phyloP scores from a whole-genome alignment of 2,888 invertebrate species.

The Cerastis leucographa region DNA sequence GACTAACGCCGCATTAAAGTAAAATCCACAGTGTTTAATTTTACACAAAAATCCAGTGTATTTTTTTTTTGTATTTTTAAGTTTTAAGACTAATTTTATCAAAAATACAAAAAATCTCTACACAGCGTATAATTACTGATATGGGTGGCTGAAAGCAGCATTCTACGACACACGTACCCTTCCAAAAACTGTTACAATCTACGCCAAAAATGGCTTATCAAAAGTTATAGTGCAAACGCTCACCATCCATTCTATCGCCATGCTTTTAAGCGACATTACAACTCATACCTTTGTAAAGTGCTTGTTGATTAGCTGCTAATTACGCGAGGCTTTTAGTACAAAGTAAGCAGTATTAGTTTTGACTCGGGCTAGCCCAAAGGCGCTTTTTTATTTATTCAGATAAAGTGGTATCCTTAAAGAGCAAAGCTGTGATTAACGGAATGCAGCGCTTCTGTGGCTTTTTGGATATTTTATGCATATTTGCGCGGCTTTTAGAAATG shows the following conservation, averaged over 20 bases:
- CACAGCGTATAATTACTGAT: not conserved
- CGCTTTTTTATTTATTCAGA: not conserved
- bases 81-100: not conserved
- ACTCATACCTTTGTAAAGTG: not conserved
- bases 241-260: not conserved
- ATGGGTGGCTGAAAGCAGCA: not conserved
- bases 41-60: not conserved
- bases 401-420: not conserved
- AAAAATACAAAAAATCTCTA: not conserved
- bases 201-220: not conserved
- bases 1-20: not conserved
- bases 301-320: not conserved
- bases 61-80: not conserved
- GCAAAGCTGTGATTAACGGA: not conserved
- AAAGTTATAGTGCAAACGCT: too few relatives aligned
- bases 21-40: not conserved
- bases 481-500: too few relatives aligned
- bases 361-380: not conserved
- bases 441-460: not conserved
- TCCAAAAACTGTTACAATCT: not conserved
- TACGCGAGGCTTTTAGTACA: not conserved
- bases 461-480: not conserved
- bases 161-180: too few relatives aligned
- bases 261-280: slow-evolving; percentile 1
- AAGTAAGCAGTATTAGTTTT: slow-evolving; percentile 5